These are phyloP conservation scores for Resseliella maxima DNA, from an alignment of 2,888 invertebrate genomes.

Conservation along the genomic window DNA sequence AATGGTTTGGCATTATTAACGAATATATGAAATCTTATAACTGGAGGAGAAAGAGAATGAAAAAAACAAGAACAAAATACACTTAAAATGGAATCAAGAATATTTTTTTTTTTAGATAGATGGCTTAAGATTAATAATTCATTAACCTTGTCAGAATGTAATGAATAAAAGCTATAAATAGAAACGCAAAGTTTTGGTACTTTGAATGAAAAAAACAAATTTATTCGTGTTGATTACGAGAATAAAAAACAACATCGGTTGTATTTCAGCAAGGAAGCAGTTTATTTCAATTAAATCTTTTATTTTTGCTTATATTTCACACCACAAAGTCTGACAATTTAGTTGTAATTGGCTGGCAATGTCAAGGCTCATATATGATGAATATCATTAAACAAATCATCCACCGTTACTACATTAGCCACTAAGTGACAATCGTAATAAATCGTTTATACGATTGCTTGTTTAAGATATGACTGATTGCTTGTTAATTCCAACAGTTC, in stretches of 20 bases:
- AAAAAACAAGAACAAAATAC: too few relatives aligned
- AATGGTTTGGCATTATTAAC: background rate
- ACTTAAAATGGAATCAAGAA: too few relatives aligned
- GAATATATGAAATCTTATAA: too few relatives aligned
- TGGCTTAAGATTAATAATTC: background rate
- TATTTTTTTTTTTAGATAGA: too few relatives aligned
- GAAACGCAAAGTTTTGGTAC: background rate
- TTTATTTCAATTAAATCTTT: background rate
- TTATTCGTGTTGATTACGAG: background rate
- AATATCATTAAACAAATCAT: conserved; percentile 1
- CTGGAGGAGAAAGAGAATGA: too few relatives aligned
- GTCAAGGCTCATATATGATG: background rate
- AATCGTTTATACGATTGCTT: background rate
- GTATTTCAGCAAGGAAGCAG: background rate
- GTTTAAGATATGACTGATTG: background rate
- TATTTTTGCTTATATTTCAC: background rate
- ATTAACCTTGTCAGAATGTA: background rate
- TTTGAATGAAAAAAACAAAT: background rate
- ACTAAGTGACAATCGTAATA: background rate
- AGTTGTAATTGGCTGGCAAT: background rate
- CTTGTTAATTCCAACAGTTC: background rate
- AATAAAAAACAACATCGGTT: background rate
- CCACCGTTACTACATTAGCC: background rate
- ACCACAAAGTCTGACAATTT: background rate
- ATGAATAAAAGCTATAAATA: background rate